Percentiles rank a stretch among this genome's conserved stretches.
These are phyloP conservation scores for Trissoscelio sp. DNA, from an alignment of 2,888 invertebrate genomes.

Conservation along the genomic window DNA sequence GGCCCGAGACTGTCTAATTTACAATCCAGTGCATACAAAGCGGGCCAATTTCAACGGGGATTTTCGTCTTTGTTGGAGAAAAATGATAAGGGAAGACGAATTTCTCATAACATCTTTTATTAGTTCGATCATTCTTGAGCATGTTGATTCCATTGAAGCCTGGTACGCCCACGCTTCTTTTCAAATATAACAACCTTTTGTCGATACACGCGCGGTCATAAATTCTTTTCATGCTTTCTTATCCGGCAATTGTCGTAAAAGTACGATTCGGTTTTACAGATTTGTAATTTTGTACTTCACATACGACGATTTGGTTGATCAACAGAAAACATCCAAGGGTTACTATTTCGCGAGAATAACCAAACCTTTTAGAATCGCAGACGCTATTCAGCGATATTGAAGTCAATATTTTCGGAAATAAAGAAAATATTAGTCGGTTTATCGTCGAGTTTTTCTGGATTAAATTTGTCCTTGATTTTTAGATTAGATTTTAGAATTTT, in stretches of 20 bases:
- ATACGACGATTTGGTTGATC: slow-evolving; percentile 25
- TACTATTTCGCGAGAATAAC: slow-evolving; percentile 8
- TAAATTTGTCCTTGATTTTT: no score
- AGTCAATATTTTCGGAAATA: neutral
- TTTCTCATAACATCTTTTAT: slow-evolving; percentile 47
- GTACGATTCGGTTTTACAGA: slow-evolving; percentile 28
- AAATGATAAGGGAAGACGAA: slow-evolving; percentile 12
- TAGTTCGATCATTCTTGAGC: slow-evolving; percentile 32
- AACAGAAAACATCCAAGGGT: slow-evolving; percentile 12
- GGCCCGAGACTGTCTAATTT: no score
- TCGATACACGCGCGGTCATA: slow-evolving; percentile 36
- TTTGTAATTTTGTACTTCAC: slow-evolving; percentile 25
- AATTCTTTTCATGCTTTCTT: slow-evolving; percentile 38
- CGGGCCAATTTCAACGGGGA: no score
- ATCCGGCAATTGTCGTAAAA: slow-evolving; percentile 39
- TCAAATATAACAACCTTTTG: slow-evolving; percentile 40
- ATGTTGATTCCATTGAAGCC: slow-evolving; percentile 30
- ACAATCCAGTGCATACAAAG: no score
- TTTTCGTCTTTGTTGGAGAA: slow-evolving; percentile 6
- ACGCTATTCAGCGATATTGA: slow-evolving; percentile 1
- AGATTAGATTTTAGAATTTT: no score
- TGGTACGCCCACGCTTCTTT: slow-evolving; percentile 15
- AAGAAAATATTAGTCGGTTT: no score
- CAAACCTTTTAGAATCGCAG: neutral
- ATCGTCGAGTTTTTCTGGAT: no score